Evolutionary conservation across 2,888 invertebrate genomes (phyloP).

Genomic region (Sipha maydis): DNA sequence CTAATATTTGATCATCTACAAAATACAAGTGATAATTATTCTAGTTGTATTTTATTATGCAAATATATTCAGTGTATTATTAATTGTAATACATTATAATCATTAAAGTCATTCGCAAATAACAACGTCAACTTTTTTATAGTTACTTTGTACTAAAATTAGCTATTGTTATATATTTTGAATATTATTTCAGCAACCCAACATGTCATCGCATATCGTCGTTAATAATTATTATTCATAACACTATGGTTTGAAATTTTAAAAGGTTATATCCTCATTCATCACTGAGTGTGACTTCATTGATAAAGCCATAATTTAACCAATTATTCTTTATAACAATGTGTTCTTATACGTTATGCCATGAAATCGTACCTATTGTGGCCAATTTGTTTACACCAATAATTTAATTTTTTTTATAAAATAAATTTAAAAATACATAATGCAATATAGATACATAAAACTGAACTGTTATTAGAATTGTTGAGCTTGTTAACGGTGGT

Average conservation of each 20-base stretch:
- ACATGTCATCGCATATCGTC: neutral
- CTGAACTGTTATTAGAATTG: neutral
- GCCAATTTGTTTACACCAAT: neutral
- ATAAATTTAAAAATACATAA: neutral
- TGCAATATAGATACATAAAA: neutral
- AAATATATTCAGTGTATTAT: neutral
- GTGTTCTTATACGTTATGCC: neutral
- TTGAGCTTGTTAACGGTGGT: neutral
- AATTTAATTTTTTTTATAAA: neutral
- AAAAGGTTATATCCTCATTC: neutral
- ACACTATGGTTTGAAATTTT: neutral
- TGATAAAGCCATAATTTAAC: conserved; percentile 8
- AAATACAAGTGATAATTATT: neutral
- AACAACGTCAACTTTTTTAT: neutral
- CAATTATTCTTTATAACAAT: conserved; percentile 28
- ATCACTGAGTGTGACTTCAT: neutral
- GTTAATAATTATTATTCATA: neutral
- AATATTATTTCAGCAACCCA: neutral
- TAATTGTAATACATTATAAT: neutral
- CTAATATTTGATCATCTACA: neutral
- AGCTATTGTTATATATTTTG: conserved; percentile 2
- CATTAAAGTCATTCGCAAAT: neutral
- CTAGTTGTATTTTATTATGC: neutral
- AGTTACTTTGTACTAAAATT: neutral
- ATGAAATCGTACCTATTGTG: neutral